These are phyloP conservation scores for Limonius californicus DNA, from an alignment of 1,140 invertebrate genomes.

Conservation along the genomic window DNA sequence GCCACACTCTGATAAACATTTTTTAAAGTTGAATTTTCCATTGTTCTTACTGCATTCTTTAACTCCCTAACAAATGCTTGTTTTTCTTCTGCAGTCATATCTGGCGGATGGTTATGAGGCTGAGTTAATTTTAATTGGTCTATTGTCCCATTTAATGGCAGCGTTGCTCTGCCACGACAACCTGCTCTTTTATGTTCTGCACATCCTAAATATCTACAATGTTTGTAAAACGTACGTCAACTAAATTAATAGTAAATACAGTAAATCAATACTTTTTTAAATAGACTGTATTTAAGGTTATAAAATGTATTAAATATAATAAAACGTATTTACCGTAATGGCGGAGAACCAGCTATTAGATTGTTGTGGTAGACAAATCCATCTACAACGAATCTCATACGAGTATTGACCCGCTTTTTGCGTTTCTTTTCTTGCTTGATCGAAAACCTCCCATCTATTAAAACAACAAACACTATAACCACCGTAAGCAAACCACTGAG, in stretches of 20 bases:
- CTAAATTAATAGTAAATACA: too few species aligned
- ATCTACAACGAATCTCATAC: slow-evolving; percentile 30
- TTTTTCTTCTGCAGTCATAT: slow-evolving; percentile 34
- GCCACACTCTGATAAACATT: slow-evolving; percentile 37
- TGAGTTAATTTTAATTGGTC: slow-evolving; percentile 30
- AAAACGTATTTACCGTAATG: slow-evolving; percentile 33
- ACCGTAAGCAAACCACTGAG: background rate
- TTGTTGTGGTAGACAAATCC: slow-evolving; percentile 39
- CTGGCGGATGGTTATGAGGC: slow-evolving; percentile 37
- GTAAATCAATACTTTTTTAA: too few species aligned
- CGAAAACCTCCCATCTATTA: background rate
- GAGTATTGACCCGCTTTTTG: slow-evolving; percentile 25
- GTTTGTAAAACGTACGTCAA: too few species aligned
- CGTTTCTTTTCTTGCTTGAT: slow-evolving; percentile 1
- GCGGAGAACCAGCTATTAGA: slow-evolving; percentile 34
- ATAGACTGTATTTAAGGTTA: background rate
- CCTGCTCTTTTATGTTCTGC: slow-evolving; percentile 32
- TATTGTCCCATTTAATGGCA: slow-evolving; percentile 29
- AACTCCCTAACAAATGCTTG: slow-evolving; percentile 31
- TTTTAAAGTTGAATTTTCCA: slow-evolving; percentile 30
- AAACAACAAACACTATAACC: slow-evolving; percentile 16
- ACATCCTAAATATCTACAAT: slow-evolving; percentile 38
- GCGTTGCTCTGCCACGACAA: slow-evolving; percentile 34
- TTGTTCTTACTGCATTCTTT: slow-evolving; percentile 24
- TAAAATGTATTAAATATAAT: background rate